These are phyloP conservation scores for Antheraea assamensis DNA, from an alignment of 2,888 invertebrate species.

Conservation along the genomic window DNA sequence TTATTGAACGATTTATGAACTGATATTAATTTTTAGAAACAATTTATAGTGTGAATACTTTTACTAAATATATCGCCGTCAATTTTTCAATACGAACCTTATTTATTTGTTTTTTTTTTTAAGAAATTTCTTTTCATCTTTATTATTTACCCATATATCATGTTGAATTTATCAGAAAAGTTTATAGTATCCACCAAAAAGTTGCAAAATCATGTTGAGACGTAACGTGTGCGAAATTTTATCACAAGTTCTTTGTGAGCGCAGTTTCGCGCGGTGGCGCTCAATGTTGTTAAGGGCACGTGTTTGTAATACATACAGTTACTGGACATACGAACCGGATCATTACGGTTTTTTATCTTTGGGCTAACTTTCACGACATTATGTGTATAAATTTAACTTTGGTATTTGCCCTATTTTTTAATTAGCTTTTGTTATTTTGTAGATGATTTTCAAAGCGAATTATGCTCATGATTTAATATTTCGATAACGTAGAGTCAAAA, in stretches of 20 bases:
- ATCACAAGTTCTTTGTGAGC: background rate
- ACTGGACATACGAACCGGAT: background rate
- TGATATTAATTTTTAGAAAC: background rate
- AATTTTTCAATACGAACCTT: background rate
- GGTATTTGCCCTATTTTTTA: background rate
- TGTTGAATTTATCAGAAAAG: background rate
- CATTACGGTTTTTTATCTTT: slow-evolving; percentile 6
- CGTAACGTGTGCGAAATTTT: slow-evolving; percentile 5
- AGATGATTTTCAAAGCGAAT: background rate
- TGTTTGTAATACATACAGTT: slow-evolving; percentile 4
- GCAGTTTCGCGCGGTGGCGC: background rate
- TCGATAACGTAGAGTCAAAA: background rate
- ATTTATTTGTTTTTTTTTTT: background rate
- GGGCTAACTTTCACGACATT: slow-evolving; percentile 9
- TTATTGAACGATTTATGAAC: background rate
- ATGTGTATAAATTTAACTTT: background rate
- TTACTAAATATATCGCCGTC: background rate
- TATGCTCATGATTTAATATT: background rate
- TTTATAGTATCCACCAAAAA: background rate
- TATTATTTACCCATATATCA: background rate
- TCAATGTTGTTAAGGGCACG: background rate
- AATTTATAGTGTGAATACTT: too few species aligned
- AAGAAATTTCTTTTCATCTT: background rate
- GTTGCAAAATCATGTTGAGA: background rate
- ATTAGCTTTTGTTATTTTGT: background rate